Base-by-base conservation (phyloP, 2,113 vertebrate genomes). In the Saccopteryx leptura region DNA sequence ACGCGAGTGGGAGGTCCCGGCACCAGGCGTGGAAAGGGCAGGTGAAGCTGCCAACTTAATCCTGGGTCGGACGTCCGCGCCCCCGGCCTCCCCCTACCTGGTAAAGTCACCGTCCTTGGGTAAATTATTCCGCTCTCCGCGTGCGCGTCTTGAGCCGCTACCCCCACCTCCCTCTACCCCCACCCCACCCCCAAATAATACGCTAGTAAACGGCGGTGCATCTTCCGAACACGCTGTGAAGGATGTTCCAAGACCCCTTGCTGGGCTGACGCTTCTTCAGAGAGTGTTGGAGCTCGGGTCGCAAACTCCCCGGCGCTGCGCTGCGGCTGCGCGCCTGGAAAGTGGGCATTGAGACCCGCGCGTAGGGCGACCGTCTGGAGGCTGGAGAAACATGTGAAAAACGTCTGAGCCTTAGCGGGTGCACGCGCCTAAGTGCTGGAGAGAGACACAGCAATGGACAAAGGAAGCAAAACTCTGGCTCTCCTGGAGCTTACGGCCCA, bases 151-250 rank as follows among this genome's bases (percentile, higher is more conserved):
- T 28, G n/a, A 5, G 13, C 58, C 17, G 3, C 84, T 23, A 3
- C 66, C 23, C 71, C 11, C 46, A 3, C 39, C 39, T 39, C 39
- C 39, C 39, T 39, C 39, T 39, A 39, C 39, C 39, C 39, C 39
- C 39, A 39, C 39, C 39, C 39, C 39, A 3, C 39, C 39, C 39
- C 39, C 39, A 39, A 39, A 39, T 39, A 39, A 39, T 4, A 28
- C 50, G 7, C 66, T 14, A 0, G 12, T 12, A 0, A 39, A 8
- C 1, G 18, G 9, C 0, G 23, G 19, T 9, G 26, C 61, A 0
- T 26, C 39, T 14, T 72, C 78, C n/a, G 3, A 13, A 39, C 15
- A 1, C 33, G 31, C 13, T 1, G 19, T 48, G 8, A 23, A 23
- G 76, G 88, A 48, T 28, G 50, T 50, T 13, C 81, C 1, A 33